A percentile compares a stretch with the other conserved stretches of the same genome.
These are phyloP conservation scores for Tinea pellionella DNA, from an alignment of 2,888 invertebrate species.

Conservation along the genomic window DNA sequence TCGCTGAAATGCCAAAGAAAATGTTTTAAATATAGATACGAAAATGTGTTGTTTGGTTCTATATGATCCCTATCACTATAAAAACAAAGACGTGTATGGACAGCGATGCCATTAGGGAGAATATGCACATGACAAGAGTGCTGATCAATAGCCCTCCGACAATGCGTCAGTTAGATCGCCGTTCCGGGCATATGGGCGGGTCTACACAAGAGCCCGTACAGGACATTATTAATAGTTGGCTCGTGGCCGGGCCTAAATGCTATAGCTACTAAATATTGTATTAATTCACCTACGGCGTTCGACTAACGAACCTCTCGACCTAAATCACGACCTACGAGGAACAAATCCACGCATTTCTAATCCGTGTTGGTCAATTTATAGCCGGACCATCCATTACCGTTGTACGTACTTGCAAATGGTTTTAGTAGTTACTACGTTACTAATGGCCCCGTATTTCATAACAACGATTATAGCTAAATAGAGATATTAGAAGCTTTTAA, in stretches of 20 bases:
- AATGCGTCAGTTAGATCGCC: constrained; percentile 32
- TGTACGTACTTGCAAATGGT: not conserved
- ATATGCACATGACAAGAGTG: constrained; percentile 55
- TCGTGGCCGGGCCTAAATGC: constrained; percentile 35
- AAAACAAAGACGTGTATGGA: not conserved
- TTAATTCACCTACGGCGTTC: constrained; percentile 25
- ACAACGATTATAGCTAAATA: not conserved
- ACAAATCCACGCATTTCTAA: constrained; percentile 6
- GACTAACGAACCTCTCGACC: constrained; percentile 9
- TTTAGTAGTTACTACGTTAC: not conserved
- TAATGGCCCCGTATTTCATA: constrained; percentile 5
- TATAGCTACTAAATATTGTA: constrained; percentile 33
- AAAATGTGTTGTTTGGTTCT: not conserved
- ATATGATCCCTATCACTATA: not conserved
- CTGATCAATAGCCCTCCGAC: constrained; percentile 47
- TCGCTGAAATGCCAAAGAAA: not conserved
- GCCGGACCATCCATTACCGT: constrained; percentile 3
- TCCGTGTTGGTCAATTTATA: constrained; percentile 7
- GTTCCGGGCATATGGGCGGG: constrained; percentile 31
- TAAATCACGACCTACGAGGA: constrained; percentile 2
- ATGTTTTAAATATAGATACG: not conserved
- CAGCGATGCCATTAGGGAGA: constrained; percentile 44
- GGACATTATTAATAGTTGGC: constrained; percentile 46
- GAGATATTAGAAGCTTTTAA: not conserved
- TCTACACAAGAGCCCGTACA: constrained; percentile 33